Evolutionary conservation across 2,888 invertebrate species (phyloP), one percentile per base, ranked within the genome.

Genomic region (Diadegma fenestrale): DNA sequence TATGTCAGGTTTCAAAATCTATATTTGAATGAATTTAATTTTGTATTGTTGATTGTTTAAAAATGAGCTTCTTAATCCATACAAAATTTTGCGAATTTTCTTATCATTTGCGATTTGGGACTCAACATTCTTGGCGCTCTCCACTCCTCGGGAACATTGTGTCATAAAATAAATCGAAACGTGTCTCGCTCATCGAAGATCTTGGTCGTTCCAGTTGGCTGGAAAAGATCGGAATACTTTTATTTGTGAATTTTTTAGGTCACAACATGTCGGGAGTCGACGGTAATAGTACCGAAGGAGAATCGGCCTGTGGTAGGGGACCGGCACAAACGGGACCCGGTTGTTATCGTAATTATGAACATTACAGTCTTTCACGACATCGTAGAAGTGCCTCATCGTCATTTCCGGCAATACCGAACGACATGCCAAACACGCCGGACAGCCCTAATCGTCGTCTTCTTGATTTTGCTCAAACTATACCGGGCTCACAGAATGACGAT

Each of bases 191-290:
- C 26, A 22, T 68, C 33, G 58, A 72, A 54, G 66, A n/a, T n/a
- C 63, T 77, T 77, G 78, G 45, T 64, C 7, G 0, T 22, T 8
- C 6, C n/a, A n/a, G 14, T 19, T 4, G 0, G 7, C 68, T 37
- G 22, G n/a, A 75, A 72, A 69, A 51, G 14, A 63, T 64, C 26
- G 64, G 10, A 66, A 45, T 45, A 51, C 66, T 43, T 41, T 54
- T 75, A n/a, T 75, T 45, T 43, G 45, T 79, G 41, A 3, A 48
- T 76, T 76, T 66, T 37, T 22, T 96, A 97, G 98, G 98, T 96
- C 98, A 98, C 96, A 97, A 98, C 96, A 95, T 97, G 96, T 97
- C 98, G 94, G 97, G 97, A 95, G 97, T 96, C 93, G 98, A 98
- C 94, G 97, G 97, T 92, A 97, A 97, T 95, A 98, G 97, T 94